Evolutionary conservation across 2,113 vertebrate genomes (phyloP).

Genomic region (Gobio gobio): DNA sequence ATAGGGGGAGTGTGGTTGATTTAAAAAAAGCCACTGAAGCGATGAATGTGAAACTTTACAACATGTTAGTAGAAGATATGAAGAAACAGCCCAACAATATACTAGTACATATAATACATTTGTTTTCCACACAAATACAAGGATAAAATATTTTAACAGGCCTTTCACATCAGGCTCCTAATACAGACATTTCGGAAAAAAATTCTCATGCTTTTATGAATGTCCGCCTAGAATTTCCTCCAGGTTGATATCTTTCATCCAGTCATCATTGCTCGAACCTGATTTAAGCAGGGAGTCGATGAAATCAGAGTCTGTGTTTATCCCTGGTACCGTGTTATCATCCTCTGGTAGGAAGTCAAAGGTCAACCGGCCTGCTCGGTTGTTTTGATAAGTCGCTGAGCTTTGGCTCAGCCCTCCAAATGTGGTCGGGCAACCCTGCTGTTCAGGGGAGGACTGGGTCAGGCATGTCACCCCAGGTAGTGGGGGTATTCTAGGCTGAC

Average conservation of each 20-base stretch:
- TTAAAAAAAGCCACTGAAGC: conserved; percentile 23
- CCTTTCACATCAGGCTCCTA: conserved; percentile 9
- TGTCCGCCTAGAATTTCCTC: conserved; percentile 95
- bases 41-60: conserved; percentile 66
- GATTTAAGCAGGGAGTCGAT: conserved; percentile 96
- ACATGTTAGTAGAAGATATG: conserved; percentile 32
- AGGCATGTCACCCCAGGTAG: conserved; percentile 75
- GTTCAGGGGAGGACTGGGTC: conserved; percentile 81
- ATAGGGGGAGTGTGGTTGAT: not conserved
- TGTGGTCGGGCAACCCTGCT: conserved; percentile 64
- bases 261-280: conserved; percentile 93
- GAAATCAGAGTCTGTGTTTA: conserved; percentile 94
- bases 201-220: conserved; percentile 72
- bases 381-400: conserved; percentile 81
- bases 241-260: conserved; percentile 99
- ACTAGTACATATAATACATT: conserved; percentile 41
- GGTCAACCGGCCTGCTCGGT: conserved; percentile 78
- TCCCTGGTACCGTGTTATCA: conserved; percentile 88
- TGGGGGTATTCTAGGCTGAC: conserved; percentile 80
- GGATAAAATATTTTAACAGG: conserved; percentile 7
- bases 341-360: conserved; percentile 95
- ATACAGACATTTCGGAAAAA: not conserved
- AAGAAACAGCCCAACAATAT: conserved; percentile 34
- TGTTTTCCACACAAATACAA: conserved; percentile 40
- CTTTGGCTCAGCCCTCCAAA: conserved; percentile 69